Percentiles rank a stretch among this genome's conserved stretches.
These are phyloP conservation scores for Chlamydotis undulata DNA, from an alignment of 2,113 vertebrate species.

Conservation along the genomic window DNA sequence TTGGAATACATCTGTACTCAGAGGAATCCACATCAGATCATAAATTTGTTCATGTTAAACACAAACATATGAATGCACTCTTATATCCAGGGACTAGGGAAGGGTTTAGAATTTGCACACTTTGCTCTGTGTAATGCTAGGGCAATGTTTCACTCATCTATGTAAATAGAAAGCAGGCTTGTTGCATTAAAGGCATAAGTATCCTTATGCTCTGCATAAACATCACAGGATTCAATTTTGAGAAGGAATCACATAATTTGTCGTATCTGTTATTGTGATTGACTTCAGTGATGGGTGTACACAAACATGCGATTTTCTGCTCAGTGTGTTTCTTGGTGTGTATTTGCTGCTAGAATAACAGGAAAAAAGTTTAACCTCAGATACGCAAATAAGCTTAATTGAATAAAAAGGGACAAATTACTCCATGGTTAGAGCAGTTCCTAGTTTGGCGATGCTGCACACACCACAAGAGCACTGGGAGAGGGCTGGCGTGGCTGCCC, in stretches of 20 bases:
- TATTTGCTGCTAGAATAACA: conserved; percentile 18
- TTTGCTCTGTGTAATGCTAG: conserved; percentile 57
- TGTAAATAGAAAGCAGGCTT: conserved; percentile 67
- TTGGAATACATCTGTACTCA: conserved; percentile 67
- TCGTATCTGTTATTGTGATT: conserved; percentile 45
- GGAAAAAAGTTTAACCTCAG: conserved; percentile 43
- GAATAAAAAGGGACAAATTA: conserved; percentile 44
- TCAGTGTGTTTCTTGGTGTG: neutral
- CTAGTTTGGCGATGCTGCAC: neutral
- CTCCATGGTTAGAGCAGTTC: neutral
- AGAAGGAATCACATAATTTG: conserved; percentile 55
- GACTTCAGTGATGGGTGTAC: conserved; percentile 22
- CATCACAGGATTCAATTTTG: conserved; percentile 52
- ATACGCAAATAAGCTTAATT: conserved; percentile 63
- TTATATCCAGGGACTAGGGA: conserved; percentile 45
- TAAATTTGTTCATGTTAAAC: conserved; percentile 73
- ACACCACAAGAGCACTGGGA: neutral
- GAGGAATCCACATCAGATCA: conserved; percentile 72
- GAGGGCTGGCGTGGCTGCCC: neutral
- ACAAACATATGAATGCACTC: conserved; percentile 68
- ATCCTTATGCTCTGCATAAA: conserved; percentile 48
- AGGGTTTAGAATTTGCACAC: conserved; percentile 63
- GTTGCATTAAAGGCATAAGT: conserved; percentile 51
- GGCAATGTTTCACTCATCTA: conserved; percentile 61
- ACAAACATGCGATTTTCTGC: conserved; percentile 54